Base-by-base conservation (phyloP, 2,113 vertebrate species). In the Vulpes lagopus region DNA sequence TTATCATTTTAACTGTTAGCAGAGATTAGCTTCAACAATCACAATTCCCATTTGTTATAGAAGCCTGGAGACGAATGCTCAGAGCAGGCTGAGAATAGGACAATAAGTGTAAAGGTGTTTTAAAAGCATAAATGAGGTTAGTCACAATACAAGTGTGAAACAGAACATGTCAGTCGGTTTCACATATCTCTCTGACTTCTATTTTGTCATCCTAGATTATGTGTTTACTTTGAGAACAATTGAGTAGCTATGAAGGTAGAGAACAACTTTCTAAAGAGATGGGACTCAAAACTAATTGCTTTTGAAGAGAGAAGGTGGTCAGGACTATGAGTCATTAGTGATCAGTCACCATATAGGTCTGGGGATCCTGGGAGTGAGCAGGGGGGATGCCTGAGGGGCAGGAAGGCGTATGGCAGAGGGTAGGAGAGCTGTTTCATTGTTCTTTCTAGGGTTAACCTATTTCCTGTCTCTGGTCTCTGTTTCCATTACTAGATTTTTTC, bases 401-500 rank as follows among this genome's bases (percentile, higher is more conserved):
- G 27, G 43, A 12, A 81, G 15, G 6, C 5, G 16, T 11, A 51
- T 5, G 3, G 53, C 7, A 25, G 20, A 15, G 11, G 19, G 25
- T 0, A 32, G 30, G 12, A 20, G 43, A 79, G 78, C 65, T 53
- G 27, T 60, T 32, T 71, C 49, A 49, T 19, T 60, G 19, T 62
- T 25, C n/a, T 79, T 91, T 95, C 78, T 53, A 43, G 78, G 64
- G 22, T 23, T 53, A 82, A 53, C 49, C 51, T 71, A 5, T 12
- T 67, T 90, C 83, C 83, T 85, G 53, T 73, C 38, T 92, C 25
- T 2, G 25, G 62, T 27, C 55, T 82, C 79, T 59, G 67, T 79
- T 74, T 67, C 71, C 73, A 79, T 78, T 43, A 35, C 81, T 92
- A 65, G 53, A 84, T 91, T 60, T 60, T 92, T 65, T 87, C 55